These are phyloP conservation scores for Alethe diademata DNA, from an alignment of 2,113 vertebrate species.

Conservation along the genomic window DNA sequence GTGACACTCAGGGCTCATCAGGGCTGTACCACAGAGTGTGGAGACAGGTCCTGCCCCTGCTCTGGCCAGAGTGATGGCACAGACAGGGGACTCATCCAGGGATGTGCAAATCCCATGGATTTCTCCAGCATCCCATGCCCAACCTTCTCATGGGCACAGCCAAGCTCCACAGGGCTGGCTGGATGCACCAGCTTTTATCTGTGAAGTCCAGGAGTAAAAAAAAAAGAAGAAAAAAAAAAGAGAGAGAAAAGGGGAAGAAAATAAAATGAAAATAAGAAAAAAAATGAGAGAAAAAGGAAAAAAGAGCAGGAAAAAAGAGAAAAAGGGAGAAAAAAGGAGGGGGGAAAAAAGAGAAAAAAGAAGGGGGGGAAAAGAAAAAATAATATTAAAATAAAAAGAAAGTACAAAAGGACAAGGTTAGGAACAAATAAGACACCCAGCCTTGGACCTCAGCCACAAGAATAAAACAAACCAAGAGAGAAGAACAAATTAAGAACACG, in stretches of 20 bases:
- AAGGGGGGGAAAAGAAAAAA: too few relatives aligned
- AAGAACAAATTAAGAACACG: conserved; percentile 60
- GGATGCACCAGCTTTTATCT: background rate
- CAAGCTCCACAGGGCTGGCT: conserved; percentile 5
- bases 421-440: conserved; percentile 69
- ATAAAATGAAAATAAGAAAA: background rate
- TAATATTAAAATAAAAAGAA: background rate
- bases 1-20: background rate
- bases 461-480: conserved; percentile 56
- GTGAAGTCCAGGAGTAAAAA: background rate
- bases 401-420: conserved; percentile 66
- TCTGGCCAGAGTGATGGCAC: background rate
- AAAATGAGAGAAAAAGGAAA: background rate
- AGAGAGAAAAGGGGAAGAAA: background rate
- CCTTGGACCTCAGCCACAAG: conserved; percentile 66
- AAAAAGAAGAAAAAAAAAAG: background rate
- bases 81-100: background rate
- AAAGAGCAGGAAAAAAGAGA: background rate
- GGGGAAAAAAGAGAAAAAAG: accelerated
- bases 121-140: background rate
- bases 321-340: background rate
- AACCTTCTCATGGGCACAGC: background rate
- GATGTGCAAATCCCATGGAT: background rate
- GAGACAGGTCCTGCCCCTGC: background rate
- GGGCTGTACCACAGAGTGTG: background rate